Percentiles rank a stretch among this genome's conserved stretches.
Evolutionary conservation across 2,888 invertebrate genomes (phyloP).

Genomic region (Elmis aenea): DNA sequence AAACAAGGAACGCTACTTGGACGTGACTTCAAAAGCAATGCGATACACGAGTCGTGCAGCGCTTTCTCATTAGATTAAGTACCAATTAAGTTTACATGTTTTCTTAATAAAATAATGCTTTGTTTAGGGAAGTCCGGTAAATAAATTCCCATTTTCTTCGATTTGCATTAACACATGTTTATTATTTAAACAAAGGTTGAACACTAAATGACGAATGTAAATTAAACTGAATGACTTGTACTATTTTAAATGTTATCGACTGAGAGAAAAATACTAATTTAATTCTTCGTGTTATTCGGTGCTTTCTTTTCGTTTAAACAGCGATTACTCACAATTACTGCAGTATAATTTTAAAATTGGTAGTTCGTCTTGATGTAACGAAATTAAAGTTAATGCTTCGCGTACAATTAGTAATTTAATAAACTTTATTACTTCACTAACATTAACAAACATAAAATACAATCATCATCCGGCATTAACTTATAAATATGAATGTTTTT

Average conservation of each 20-base stretch:
- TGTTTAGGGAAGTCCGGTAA: conserved; percentile 4
- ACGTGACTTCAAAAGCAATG: conserved; percentile 27
- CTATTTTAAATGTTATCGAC: conserved; percentile 16
- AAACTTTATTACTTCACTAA: no score
- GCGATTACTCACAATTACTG: conserved; percentile 13
- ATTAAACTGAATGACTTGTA: conserved; percentile 27
- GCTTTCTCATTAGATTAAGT: conserved; percentile 32
- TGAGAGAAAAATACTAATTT: conserved; percentile 9
- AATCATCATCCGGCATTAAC: no score
- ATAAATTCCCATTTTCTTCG: not conserved
- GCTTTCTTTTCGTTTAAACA: conserved; percentile 19
- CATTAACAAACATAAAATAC: no score
- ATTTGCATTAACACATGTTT: not conserved
- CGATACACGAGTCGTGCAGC: conserved; percentile 23
- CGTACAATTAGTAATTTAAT: no score
- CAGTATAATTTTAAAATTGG: conserved; percentile 8
- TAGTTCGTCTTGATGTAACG: no score
- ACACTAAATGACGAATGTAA: conserved; percentile 25
- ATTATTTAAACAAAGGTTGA: conserved; percentile 13
- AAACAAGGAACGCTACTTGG: conserved; percentile 22
- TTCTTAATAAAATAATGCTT: conserved; percentile 22
- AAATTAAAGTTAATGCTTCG: no score
- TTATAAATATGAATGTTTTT: no score
- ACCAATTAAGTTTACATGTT: conserved; percentile 32
- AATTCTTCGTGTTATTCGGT: conserved; percentile 8